Percentiles rank a stretch among this genome's conserved stretches.
phyloP scores from a whole-genome alignment of 2,888 invertebrate genomes.

The Nemurella pictetii region DNA sequence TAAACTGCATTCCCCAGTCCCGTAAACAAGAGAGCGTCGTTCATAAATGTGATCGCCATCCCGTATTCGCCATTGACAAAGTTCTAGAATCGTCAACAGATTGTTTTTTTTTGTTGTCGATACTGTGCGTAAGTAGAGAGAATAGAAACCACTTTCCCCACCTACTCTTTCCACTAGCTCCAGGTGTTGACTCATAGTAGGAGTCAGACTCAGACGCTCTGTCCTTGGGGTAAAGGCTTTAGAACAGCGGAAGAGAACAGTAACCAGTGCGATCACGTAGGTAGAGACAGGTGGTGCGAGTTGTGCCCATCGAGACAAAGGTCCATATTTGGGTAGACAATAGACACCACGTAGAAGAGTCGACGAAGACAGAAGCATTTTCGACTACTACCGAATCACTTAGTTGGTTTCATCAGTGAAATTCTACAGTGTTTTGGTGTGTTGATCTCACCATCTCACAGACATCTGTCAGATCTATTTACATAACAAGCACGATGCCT shows the following conservation, averaged over 20 bases:
- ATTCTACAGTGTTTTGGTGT: neutral
- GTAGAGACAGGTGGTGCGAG: neutral
- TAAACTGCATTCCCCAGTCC: neutral
- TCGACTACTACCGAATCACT: neutral
- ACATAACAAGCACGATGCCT: slow-evolving; percentile 56
- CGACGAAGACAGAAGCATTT: neutral
- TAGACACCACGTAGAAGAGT: neutral
- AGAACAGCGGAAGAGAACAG: slow-evolving; percentile 9
- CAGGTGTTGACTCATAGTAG: slow-evolving; percentile 29
- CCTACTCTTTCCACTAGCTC: neutral
- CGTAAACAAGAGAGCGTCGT: neutral
- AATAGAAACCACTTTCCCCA: neutral
- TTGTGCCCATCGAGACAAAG: slow-evolving; percentile 10
- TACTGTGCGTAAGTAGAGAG: neutral
- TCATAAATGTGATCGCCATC: neutral
- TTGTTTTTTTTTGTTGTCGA: neutral
- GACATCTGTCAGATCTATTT: slow-evolving; percentile 3
- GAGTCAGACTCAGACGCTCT: neutral
- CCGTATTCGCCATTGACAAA: neutral
- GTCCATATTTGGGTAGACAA: slow-evolving; percentile 25
- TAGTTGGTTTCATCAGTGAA: neutral
- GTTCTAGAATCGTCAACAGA: neutral
- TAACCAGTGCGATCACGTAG: slow-evolving; percentile 20
- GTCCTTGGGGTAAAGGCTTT: slow-evolving; percentile 15
- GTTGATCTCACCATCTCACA: no score